phyloP scores from a whole-genome alignment of 2,113 vertebrate species.

The Ictidomys tridecemlineatus region DNA sequence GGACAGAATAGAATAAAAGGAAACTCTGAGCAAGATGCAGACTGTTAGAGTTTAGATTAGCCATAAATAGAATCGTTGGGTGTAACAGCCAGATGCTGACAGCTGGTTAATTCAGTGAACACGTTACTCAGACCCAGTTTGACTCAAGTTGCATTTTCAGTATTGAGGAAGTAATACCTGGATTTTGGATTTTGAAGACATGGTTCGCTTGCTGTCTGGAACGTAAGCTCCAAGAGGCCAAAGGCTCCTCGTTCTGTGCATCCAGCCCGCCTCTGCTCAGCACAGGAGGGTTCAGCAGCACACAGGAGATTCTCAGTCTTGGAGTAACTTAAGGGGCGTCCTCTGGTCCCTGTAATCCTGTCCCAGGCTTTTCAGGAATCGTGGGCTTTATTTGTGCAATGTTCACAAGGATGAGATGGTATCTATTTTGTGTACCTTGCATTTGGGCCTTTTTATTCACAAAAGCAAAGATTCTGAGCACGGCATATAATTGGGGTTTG shows the following conservation, averaged over 20 bases:
- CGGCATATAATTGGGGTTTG: background rate
- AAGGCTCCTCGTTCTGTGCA: background rate
- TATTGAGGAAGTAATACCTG: background rate
- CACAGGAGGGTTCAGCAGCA: background rate
- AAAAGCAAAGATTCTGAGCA: conserved; percentile 8
- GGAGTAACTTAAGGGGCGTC: background rate
- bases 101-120: background rate
- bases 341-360: background rate
- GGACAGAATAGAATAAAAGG: background rate
- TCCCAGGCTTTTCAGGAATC: background rate
- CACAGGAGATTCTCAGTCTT: background rate
- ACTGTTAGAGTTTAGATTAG: background rate
- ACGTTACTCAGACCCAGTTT: background rate
- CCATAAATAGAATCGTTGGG: background rate
- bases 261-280: background rate
- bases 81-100: background rate
- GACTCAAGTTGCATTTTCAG: background rate
- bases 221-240: background rate
- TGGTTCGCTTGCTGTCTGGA: background rate
- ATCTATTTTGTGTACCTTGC: background rate
- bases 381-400: background rate
- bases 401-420: background rate
- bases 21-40: background rate
- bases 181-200: background rate
- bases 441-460: background rate